Base-by-base conservation (phyloP, 2,888 invertebrate genomes). In the Eugnorisma glareosa region DNA sequence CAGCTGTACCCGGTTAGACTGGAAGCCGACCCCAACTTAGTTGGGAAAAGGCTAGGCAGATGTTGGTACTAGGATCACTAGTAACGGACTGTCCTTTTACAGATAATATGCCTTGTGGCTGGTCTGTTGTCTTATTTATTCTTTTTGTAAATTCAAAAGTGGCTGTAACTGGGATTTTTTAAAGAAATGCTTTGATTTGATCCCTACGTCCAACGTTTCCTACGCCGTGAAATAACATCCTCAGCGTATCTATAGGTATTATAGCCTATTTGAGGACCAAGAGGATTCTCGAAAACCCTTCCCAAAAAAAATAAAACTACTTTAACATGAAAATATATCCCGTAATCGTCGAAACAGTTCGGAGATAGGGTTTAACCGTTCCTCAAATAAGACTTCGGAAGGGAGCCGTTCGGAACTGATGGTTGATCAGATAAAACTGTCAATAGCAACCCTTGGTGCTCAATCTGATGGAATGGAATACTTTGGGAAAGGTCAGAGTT, bases 381-480 rank as follows among this genome's bases (percentile, higher is more conserved):
- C 67, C 71, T 79, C 82, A 86, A 90, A 91, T 86, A 88, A 86
- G 89, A 89, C 87, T 82, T 85, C 79, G 82, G 84, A 84, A 84
- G 72, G 85, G 86, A 87, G 88, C 87, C 83, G 85, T 86, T 86
- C 85, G 75, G 79, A 89, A 90, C 91, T 90, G 90, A 91, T 92
- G 89, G 88, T 88, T 82, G 87, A 91, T 89, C 89, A 83, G 92
- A 91, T 92, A 91, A 89, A 91, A 86, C 89, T 91, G 90, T 91
- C 91, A 90, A 87, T 90, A 85, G 81, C 87, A 83, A 89, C 92
- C 90, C 89, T 86, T 67, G 86, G 86, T 89, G 89, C 87, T 91
- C 90, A 85, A 90, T 91, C 91, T 90, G 79, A 87, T 78, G 83
- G 85, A 85, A 84, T 70, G 83, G 81, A 81, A 84, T 85, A 81